Conservation (phyloP, 2,888 invertebrate genomes). For the Luperina testacea region DNA sequence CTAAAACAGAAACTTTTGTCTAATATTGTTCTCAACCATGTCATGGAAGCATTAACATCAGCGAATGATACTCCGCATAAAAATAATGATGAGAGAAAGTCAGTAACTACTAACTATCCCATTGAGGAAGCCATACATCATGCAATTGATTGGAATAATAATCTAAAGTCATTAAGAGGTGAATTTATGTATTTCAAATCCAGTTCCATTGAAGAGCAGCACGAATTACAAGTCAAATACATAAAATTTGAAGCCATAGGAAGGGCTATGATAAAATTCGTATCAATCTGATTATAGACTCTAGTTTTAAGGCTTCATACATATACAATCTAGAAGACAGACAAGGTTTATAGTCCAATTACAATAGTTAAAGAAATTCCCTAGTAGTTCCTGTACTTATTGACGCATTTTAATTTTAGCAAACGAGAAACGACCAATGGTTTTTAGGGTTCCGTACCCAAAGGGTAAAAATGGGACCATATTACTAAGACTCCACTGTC, state of each 20-base stretch:
- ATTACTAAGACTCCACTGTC: no score
- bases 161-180: conserved; percentile 21
- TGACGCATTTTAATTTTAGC: background rate
- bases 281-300: background rate
- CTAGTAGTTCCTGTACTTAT: background rate
- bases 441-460: no score
- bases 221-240: background rate
- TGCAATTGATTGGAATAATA: conserved; percentile 49
- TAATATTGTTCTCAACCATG: conserved; percentile 15
- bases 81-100: conserved; percentile 54
- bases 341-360: conserved; percentile 3
- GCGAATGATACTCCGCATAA: conserved; percentile 36
- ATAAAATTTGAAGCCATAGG: background rate
- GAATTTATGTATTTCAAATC: conserved; percentile 31
- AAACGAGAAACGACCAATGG: background rate
- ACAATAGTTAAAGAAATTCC: background rate
- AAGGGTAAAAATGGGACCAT: no score
- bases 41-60: conserved; percentile 20
- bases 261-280: background rate
- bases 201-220: conserved; percentile 8
- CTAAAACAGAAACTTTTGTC: background rate
- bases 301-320: conserved; percentile 18
- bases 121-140: conserved; percentile 61
- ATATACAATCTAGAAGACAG: background rate
- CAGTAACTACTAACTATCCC: conserved; percentile 14